Conservation (phyloP, 2,888 invertebrate genomes). For the Sepiola atlantica region DNA sequence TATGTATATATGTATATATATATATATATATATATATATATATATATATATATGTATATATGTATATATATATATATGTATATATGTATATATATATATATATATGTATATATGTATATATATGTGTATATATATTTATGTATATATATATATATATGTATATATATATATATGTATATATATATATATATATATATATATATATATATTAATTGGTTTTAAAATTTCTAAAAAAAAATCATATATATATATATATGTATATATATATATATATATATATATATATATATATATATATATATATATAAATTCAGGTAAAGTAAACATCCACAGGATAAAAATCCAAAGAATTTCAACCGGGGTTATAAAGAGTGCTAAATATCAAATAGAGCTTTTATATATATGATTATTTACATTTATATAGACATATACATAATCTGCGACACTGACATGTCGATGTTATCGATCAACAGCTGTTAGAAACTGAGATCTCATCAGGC, state of each 20-base stretch:
- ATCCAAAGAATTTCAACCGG: too few relatives aligned
- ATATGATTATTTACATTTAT: too few relatives aligned
- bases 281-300: slow-evolving; percentile 15
- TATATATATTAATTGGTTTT: too few relatives aligned
- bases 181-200: slow-evolving; percentile 32
- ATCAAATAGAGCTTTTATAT: too few relatives aligned
- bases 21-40: slow-evolving; percentile 16
- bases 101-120: neutral
- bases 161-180: neutral
- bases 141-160: neutral
- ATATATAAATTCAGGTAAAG: too few relatives aligned
- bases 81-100: neutral
- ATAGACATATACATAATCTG: too few relatives aligned
- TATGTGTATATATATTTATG: neutral
- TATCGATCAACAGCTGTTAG: too few relatives aligned
- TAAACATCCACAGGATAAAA: too few relatives aligned
- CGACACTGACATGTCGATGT: too few relatives aligned
- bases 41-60: slow-evolving; percentile 32
- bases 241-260: neutral
- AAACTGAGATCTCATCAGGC: too few relatives aligned
- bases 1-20: neutral
- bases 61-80: too few relatives aligned
- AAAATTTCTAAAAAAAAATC: neutral
- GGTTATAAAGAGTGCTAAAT: too few relatives aligned
- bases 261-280: slow-evolving; percentile 14